Evolutionary conservation across 2,888 invertebrate genomes (phyloP).

Genomic region (Scaeva pyrastri): DNA sequence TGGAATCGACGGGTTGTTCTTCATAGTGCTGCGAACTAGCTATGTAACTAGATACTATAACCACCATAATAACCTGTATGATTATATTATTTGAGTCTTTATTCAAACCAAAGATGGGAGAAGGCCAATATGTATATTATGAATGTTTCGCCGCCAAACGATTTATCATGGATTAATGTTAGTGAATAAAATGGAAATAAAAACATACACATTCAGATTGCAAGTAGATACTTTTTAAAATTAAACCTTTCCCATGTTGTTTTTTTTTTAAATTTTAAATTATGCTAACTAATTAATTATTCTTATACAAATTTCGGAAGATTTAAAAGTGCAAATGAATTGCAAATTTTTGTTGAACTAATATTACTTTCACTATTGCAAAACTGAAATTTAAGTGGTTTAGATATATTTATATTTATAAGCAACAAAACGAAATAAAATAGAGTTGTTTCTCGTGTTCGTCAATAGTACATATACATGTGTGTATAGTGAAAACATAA

Average conservation of each 20-base stretch:
- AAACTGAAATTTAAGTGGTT: not conserved
- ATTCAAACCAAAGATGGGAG: conserved; percentile 10
- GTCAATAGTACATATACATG: too few relatives aligned
- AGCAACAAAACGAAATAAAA: not conserved
- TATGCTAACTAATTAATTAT: not conserved
- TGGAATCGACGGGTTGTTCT: conserved; percentile 19
- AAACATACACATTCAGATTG: not conserved
- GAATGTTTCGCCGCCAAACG: not conserved
- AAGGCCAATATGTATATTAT: conserved; percentile 22
- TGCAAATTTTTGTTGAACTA: conserved; percentile 25
- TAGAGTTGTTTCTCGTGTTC: too few relatives aligned
- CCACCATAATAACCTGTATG: too few relatives aligned
- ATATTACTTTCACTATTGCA: conserved; percentile 16
- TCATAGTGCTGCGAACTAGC: conserved; percentile 41
- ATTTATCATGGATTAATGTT: conserved; percentile 2
- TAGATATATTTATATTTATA: not conserved
- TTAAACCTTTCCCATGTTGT: not conserved
- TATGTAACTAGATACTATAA: too few relatives aligned
- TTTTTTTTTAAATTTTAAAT: not conserved
- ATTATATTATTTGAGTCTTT: too few relatives aligned
- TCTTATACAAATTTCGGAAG: not conserved
- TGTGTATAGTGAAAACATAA: too few relatives aligned
- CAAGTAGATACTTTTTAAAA: not conserved
- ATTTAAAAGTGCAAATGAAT: conserved; percentile 18
- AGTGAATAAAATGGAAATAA: not conserved